Base-by-base conservation (phyloP, 2,888 invertebrate species). In the Tuberolachnus salignus region DNA sequence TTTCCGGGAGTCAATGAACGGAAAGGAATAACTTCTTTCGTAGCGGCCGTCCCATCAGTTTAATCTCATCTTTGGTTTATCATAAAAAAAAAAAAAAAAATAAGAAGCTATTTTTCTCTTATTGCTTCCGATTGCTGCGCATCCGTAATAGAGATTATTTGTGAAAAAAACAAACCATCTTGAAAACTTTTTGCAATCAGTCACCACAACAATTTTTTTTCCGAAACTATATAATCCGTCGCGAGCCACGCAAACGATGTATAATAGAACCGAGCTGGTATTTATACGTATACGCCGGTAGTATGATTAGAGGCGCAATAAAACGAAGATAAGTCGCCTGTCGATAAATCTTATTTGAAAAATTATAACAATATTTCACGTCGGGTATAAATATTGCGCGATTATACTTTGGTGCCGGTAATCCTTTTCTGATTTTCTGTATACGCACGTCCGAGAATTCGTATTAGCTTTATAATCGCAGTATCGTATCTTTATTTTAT, bases 101-200 rank as follows among this genome's bases (percentile, higher is more conserved):
- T 34, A 61, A 64, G 46, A 64, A 66, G 14, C 49, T 19, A 49
- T 23, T 34, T 34, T 34, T 34, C 66, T 3, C 57, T 9, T 42
- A 44, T 16, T 23, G 42, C 16, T 34, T 49, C 26, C 19, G 26
- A 72, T 61, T 72, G 49, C n/a, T 13, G 57, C n/a, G 57, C 11
- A n/a, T n/a, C 44, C 23, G 59, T 53, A 46, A 61, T 10, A 49
- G 26, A 59, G 23, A 72, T 70, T 70, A 70, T 70, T n/a, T 44
- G 57, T 57, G 57, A 70, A 51, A 26, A 26, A 64, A 16, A 67
- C 16, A 26, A 59, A 49, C 46, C 49, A 49, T 26, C 4, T 61
- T 13, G 49, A 49, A 72, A 72, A 71, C 59, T 72, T 72, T 72
- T 49, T 1, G 72, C 72, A 72, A 72, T 72, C 72, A 61, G 72